Conservation (phyloP, 2,888 invertebrate genomes). For the Julus scanicus region DNA sequence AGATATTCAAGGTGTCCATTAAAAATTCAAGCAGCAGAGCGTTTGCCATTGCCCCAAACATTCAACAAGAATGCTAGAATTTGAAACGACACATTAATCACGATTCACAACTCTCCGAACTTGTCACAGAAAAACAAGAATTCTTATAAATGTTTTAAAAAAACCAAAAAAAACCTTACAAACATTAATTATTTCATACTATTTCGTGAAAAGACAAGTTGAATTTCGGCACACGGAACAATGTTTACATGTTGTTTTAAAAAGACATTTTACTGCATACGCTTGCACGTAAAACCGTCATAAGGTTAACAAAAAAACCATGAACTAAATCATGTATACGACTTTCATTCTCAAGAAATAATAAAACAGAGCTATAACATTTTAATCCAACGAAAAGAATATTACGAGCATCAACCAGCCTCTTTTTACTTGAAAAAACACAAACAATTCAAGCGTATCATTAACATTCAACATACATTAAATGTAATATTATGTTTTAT, state of each 20-base stretch:
- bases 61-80: background rate
- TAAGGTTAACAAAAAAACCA: background rate
- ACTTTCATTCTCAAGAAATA: background rate
- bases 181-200: background rate
- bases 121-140: background rate
- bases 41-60: background rate
- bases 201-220: background rate
- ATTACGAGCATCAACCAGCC: background rate
- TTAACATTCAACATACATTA: background rate
- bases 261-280: background rate
- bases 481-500: background rate
- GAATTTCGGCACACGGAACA: background rate
- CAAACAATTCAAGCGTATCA: conserved; percentile 11
- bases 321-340: background rate
- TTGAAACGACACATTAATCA: background rate
- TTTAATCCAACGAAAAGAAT: background rate
- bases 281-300: background rate
- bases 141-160: background rate
- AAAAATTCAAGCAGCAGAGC: background rate
- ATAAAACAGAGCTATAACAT: background rate
- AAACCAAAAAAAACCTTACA: background rate
- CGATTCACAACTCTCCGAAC: background rate
- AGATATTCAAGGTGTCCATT: background rate
- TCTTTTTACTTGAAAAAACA: background rate
- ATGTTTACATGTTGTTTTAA: background rate